Percentiles rank a stretch among this genome's conserved stretches.
Conservation (phyloP, 1,140 invertebrate species). For the Aphis gossypii region DNA sequence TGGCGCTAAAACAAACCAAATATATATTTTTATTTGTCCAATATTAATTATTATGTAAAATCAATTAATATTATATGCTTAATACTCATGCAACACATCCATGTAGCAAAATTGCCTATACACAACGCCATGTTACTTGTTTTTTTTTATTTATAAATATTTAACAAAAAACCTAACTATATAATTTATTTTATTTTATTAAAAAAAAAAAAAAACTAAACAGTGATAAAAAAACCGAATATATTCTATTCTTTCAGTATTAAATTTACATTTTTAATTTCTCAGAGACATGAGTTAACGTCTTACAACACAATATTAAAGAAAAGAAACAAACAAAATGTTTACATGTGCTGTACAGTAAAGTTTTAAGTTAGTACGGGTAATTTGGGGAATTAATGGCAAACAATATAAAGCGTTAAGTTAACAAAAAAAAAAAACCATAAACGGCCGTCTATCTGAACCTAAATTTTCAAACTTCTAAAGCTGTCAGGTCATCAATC, state of each 20-base stretch:
- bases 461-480: conserved; percentile 18
- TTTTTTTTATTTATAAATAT: neutral
- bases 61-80: neutral
- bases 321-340: conserved; percentile 2
- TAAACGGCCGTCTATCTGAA: neutral
- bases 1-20: conserved; percentile 67
- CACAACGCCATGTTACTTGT: neutral
- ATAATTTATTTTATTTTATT: neutral
- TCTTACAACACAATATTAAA: neutral
- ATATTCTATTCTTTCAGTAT: neutral
- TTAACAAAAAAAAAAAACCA: neutral
- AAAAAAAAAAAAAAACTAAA: neutral
- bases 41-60: neutral
- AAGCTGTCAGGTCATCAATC: conserved; percentile 43
- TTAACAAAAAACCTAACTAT: neutral
- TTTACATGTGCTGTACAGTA: neutral
- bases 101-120: conserved; percentile 28
- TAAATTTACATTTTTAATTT: neutral
- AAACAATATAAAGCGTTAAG: neutral
- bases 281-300: no score
- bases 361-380: neutral
- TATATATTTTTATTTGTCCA: neutral
- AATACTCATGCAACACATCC: neutral
- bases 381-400: neutral
- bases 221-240: neutral